Conservation (phyloP, 2,113 vertebrate genomes). For the Micronycteris hirsuta region DNA sequence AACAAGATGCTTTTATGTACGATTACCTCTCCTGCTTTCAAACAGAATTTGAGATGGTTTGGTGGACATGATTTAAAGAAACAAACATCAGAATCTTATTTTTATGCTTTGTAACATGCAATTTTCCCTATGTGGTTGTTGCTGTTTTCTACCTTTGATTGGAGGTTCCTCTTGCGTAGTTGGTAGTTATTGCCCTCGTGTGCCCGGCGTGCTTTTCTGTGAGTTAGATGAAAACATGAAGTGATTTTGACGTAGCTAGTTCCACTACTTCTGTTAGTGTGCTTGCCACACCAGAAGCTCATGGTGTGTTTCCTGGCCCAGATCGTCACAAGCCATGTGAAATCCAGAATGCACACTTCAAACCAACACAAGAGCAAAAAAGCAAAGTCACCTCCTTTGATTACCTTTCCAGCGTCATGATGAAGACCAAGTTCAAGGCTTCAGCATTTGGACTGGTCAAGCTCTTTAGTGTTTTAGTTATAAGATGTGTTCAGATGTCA, state of each 20-base stretch:
- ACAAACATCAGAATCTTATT: not conserved
- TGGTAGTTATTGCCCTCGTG: not conserved
- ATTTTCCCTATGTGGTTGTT: not conserved
- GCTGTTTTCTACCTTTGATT: not conserved
- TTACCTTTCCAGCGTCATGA: constrained; percentile 20
- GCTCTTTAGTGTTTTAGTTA: constrained; percentile 21
- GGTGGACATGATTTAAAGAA: constrained; percentile 2
- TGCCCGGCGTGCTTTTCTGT: not conserved
- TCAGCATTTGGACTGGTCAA: constrained; percentile 10
- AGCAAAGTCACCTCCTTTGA: no score
- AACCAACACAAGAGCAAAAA: not conserved
- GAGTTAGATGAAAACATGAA: constrained; percentile 46
- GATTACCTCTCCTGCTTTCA: constrained; percentile 28
- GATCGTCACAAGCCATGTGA: constrained; percentile 41
- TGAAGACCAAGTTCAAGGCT: not conserved
- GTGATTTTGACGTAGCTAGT: constrained; percentile 28
- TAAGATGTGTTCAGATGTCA: constrained; percentile 1
- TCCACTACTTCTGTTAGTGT: not conserved
- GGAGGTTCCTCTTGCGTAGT: not conserved
- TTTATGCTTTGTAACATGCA: not conserved
- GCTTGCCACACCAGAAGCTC: not conserved
- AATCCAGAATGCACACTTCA: not conserved
- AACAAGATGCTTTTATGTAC: constrained; percentile 34
- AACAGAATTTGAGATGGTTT: constrained; percentile 27
- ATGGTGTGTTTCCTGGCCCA: constrained; percentile 43